Conservation (phyloP, 2,113 vertebrate genomes). For the Cyanoderma ruficeps region DNA sequence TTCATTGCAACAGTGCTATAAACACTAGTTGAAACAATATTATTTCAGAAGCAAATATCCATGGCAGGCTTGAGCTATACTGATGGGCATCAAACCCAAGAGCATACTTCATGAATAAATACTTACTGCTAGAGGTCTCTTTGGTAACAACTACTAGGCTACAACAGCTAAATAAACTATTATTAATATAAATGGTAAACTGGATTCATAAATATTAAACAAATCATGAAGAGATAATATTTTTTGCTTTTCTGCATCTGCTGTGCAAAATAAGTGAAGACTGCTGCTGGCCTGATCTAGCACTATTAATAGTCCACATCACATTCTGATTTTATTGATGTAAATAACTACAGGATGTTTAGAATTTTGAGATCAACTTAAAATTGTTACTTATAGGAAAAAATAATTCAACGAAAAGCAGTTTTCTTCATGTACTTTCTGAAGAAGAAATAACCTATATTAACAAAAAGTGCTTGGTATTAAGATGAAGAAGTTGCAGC, state of each 20-base stretch:
- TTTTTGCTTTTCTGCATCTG: not conserved
- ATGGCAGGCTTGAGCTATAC: not conserved
- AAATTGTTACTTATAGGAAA: not conserved
- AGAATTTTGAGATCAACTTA: not conserved
- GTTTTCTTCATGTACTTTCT: not conserved
- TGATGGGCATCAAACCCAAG: not conserved
- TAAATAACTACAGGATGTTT: not conserved
- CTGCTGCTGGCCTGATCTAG: not conserved
- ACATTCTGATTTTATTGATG: not conserved
- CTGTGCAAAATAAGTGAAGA: not conserved
- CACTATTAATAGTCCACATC: not conserved
- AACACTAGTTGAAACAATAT: not conserved
- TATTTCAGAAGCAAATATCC: not conserved
- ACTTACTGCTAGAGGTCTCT: not conserved
- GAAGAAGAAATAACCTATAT: not conserved
- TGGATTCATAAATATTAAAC: not conserved
- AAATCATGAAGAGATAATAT: not conserved
- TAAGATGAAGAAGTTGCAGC: not conserved
- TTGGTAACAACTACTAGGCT: slow-evolving; percentile 8
- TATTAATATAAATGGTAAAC: not conserved
- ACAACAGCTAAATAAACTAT: not conserved
- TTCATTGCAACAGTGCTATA: not conserved
- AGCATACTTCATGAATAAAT: not conserved
- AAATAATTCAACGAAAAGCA: not conserved
- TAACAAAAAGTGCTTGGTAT: not conserved